phyloP scores from a whole-genome alignment of 1,140 invertebrate species.

The Lasioglossum albipes region DNA sequence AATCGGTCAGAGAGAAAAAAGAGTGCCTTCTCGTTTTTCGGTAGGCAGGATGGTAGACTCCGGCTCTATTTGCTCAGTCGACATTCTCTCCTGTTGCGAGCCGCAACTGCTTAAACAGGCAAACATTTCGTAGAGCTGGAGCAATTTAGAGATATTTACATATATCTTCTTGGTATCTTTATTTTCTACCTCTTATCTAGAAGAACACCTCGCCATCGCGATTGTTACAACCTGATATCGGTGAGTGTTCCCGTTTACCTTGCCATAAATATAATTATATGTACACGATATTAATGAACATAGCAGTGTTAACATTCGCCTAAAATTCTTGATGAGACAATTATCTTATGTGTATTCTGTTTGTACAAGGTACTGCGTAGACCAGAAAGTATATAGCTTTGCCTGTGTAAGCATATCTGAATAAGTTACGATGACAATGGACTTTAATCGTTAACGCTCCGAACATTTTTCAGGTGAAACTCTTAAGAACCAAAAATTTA shows the following conservation, averaged over 20 bases:
- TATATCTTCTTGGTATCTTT: background rate
- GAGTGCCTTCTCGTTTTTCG: slow-evolving; percentile 23
- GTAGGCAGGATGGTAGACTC: slow-evolving; percentile 25
- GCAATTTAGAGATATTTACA: slow-evolving; percentile 22
- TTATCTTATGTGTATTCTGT: too few relatives aligned
- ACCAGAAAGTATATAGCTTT: too few relatives aligned
- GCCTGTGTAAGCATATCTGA: too few relatives aligned
- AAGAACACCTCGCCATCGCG: background rate
- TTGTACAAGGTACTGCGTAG: too few relatives aligned
- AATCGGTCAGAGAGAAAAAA: slow-evolving; percentile 31
- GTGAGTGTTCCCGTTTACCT: background rate
- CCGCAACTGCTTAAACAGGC: slow-evolving; percentile 71
- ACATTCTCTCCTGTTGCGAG: slow-evolving; percentile 69
- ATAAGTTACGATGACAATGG: too few relatives aligned
- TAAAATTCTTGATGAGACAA: too few relatives aligned
- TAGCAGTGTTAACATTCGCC: too few relatives aligned
- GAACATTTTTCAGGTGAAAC: too few relatives aligned
- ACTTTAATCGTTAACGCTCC: too few relatives aligned
- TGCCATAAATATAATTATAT: too few relatives aligned
- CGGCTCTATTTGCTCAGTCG: slow-evolving; percentile 70
- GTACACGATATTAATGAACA: too few relatives aligned
- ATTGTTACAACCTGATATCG: background rate
- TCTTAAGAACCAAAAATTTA: too few relatives aligned
- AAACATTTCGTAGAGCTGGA: slow-evolving; percentile 30
- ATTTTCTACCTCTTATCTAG: background rate